A percentile compares a stretch with the other conserved stretches of the same genome.
These are phyloP conservation scores for Sipha flava DNA, from an alignment of 1,140 invertebrate species.

Conservation along the genomic window DNA sequence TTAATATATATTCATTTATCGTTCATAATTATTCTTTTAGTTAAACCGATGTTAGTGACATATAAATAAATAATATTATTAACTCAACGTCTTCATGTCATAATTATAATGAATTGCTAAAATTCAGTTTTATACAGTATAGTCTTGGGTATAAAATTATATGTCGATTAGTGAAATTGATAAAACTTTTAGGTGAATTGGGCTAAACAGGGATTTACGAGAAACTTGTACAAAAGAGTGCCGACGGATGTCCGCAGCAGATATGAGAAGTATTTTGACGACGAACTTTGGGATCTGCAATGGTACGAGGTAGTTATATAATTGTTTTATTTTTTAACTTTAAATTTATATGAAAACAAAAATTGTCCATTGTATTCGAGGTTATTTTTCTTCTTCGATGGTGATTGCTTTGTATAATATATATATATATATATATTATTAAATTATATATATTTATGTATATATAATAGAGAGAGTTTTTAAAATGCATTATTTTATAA, in stretches of 20 bases:
- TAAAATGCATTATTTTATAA: neutral
- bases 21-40: too few relatives aligned
- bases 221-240: slow-evolving; percentile 29
- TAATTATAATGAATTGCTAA: neutral
- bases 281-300: slow-evolving; percentile 75
- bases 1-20: too few relatives aligned
- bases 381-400: too few relatives aligned
- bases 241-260: slow-evolving; percentile 26
- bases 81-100: neutral
- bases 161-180: neutral
- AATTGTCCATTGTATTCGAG: neutral
- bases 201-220: slow-evolving; percentile 33
- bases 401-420: too few relatives aligned
- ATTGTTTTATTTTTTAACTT: neutral
- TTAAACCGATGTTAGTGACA: too few relatives aligned
- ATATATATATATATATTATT: too few relatives aligned
- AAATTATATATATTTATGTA: too few relatives aligned
- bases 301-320: slow-evolving; percentile 78
- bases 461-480: too few relatives aligned
- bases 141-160: neutral
- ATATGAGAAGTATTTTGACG: slow-evolving; percentile 56
- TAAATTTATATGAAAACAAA: neutral
- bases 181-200: slow-evolving; percentile 32
- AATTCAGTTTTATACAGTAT: neutral
- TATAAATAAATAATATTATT: too few relatives aligned